Percentiles rank a stretch among this genome's conserved stretches.
Evolutionary conservation across 2,113 vertebrate genomes (phyloP).

Genomic region (Corapipo altera): DNA sequence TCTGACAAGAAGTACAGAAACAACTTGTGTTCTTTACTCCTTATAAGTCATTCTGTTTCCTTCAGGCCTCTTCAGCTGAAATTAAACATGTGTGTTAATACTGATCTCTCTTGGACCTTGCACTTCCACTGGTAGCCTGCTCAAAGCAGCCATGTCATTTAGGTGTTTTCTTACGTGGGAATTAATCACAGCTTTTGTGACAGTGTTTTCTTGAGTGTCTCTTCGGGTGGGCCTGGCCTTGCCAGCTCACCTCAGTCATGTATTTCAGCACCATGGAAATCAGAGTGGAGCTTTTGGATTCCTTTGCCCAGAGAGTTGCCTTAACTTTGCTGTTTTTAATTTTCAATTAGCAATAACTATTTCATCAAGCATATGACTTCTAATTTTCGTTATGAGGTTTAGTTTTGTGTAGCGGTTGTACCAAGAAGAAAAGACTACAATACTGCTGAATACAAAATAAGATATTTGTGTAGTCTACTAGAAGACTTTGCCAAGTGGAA

Average conservation of each 20-base stretch:
- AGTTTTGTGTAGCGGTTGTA: not conserved
- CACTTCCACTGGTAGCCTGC: not conserved
- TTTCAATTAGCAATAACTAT: not conserved
- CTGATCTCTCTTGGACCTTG: not conserved
- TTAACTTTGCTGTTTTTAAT: fast-evolving
- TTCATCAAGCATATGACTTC: not conserved
- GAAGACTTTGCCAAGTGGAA: not conserved
- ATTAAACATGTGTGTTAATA: not conserved
- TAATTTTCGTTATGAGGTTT: not conserved
- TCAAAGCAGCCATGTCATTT: not conserved
- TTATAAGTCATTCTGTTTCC: conserved; percentile 3
- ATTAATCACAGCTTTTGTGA: not conserved
- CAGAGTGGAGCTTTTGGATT: not conserved
- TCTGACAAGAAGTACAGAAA: not conserved
- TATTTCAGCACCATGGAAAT: not conserved
- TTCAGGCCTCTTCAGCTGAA: not conserved
- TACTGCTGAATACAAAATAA: not conserved
- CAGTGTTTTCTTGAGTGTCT: fast-evolving
- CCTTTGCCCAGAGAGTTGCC: not conserved
- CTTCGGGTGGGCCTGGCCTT: not conserved
- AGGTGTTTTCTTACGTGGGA: not conserved
- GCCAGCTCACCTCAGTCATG: not conserved
- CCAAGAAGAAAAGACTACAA: fast-evolving
- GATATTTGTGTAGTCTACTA: fast-evolving
- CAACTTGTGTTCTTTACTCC: not conserved